These are phyloP conservation scores for Onychostruthus taczanowskii DNA, from an alignment of 2,113 vertebrate genomes.

Conservation along the genomic window DNA sequence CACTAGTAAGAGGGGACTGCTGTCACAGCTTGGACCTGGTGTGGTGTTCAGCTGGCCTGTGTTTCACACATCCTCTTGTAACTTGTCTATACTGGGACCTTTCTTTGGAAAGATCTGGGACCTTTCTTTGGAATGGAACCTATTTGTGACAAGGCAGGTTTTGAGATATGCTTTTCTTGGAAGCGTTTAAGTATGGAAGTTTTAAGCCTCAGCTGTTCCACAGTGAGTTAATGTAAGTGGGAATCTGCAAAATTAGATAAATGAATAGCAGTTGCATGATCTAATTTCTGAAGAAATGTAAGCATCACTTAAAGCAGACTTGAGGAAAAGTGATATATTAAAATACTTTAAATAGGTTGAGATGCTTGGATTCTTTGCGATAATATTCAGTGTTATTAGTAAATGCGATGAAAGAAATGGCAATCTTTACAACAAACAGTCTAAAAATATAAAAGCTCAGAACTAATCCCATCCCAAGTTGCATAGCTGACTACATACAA, in stretches of 20 bases:
- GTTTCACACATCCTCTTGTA: background rate
- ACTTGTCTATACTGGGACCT: background rate
- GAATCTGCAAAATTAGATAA: background rate
- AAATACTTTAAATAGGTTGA: background rate
- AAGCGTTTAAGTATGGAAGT: background rate
- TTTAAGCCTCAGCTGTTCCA: background rate
- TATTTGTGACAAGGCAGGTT: background rate
- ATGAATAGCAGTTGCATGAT: background rate
- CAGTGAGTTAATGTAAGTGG: background rate
- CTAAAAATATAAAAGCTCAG: background rate
- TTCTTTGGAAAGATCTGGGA: background rate
- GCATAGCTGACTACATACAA: background rate
- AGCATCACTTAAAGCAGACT: background rate
- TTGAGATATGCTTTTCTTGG: background rate
- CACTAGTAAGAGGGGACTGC: background rate
- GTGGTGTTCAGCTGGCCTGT: background rate
- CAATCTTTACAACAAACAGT: background rate
- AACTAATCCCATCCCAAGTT: background rate
- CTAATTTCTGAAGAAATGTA: background rate
- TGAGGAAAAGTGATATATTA: background rate
- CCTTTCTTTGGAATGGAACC: background rate
- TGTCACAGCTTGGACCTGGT: background rate
- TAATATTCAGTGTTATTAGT: background rate
- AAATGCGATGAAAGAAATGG: background rate
- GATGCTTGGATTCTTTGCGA: background rate